Base-by-base conservation (phyloP, 1,140 invertebrate genomes). In the Steinernema feltiae region DNA sequence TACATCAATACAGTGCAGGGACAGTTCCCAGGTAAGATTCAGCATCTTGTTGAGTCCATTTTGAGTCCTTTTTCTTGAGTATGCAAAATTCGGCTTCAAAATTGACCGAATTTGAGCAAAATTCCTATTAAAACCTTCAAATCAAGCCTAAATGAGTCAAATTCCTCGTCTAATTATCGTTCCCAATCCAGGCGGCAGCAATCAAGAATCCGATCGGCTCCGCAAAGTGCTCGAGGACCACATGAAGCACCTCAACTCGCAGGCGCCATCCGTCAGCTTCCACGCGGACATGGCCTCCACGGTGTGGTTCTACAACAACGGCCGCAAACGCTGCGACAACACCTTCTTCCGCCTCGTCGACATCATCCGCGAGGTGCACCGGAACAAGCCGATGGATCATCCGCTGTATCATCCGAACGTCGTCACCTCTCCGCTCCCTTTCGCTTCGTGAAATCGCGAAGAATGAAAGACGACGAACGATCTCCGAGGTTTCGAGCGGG, bases 261-360 rank as follows among this genome's bases (percentile, higher is more conserved):
- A 63, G 24, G 7, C 53, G 12, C 2, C 53, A 21, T 15, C 24
- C 7, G 15, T 63, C 15, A 63, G 7, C 53, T 63, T 63, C 53
- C 53, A 12, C 53, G 24, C 24, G 12, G 53, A 63, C 53, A 63
- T 63, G 53, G 53, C 53, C 12, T 12, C 53, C 53, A 63, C 53
- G 7, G 24, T 63, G 15, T 63, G 53, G 53, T 63, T 63, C 53
- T 63, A 63, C 53, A 63, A 63, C 53, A 63, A 63, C 53, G 53
- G 53, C 24, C 53, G 53, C 2, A 63, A 63, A 63, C 53, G 53
- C 7, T 63, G 53, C 53, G 53, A 63, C 53, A 63, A 63, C 53
- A 63, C 53, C 12, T 63, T 63, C 53, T 63, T 15, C 24, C 53
- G 53, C 15, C 53, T 63, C 53, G 24, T 63, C 15, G 53, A 63